Conservation (phyloP, 2,797 vertebrate species). For the Acanthurus lineatus region DNA sequence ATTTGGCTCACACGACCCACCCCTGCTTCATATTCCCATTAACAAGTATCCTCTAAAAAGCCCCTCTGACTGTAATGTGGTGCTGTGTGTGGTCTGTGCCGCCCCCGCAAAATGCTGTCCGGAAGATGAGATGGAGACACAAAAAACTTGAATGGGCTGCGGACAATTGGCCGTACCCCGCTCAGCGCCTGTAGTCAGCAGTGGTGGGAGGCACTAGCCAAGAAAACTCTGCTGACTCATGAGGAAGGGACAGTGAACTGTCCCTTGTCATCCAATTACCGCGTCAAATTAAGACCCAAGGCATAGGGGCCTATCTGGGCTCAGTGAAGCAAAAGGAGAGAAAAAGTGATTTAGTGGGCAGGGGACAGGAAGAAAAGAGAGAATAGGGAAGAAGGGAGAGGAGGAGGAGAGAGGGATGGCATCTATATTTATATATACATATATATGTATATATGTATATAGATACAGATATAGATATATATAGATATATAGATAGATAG, state of each 20-base stretch:
- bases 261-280: slow-evolving; percentile 79
- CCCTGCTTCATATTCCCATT: slow-evolving; percentile 63
- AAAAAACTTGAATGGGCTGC: slow-evolving; percentile 75
- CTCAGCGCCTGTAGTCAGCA: slow-evolving; percentile 64
- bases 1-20: slow-evolving; percentile 67
- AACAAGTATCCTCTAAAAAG: slow-evolving; percentile 76
- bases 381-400: not conserved
- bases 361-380: slow-evolving; percentile 5
- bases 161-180: slow-evolving; percentile 73
- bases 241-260: slow-evolving; percentile 68
- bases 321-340: slow-evolving; percentile 55
- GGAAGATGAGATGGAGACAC: slow-evolving; percentile 80
- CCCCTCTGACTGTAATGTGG: slow-evolving; percentile 65
- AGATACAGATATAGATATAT: not conserved
- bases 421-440: too few relatives aligned
- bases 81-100: slow-evolving; percentile 75
- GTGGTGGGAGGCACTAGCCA: slow-evolving; percentile 66
- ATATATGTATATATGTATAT: too few relatives aligned
- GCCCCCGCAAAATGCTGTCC: slow-evolving; percentile 66
- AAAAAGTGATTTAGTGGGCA: slow-evolving; percentile 48
- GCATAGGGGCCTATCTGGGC: slow-evolving; percentile 64
- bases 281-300: slow-evolving; percentile 76
- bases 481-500: slow-evolving; percentile 28
- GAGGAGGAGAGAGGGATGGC: not conserved
- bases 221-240: slow-evolving; percentile 83